These are phyloP conservation scores for Thaleichthys pacificus DNA, from an alignment of 2,797 vertebrate genomes.

Conservation along the genomic window DNA sequence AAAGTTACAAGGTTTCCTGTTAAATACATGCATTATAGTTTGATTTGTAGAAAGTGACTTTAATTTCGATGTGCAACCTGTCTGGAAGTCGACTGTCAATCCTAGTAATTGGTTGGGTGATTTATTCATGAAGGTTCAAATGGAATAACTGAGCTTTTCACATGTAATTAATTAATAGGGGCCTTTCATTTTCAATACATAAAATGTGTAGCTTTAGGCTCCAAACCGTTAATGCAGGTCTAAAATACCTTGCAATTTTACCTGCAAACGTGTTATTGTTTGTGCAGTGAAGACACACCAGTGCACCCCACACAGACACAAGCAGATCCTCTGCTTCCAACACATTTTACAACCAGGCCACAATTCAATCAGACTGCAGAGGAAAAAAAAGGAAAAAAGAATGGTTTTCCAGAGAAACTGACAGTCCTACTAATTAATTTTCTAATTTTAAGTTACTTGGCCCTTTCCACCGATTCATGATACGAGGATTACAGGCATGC, in stretches of 20 bases:
- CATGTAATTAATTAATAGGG: constrained; percentile 2
- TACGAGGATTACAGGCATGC: background rate
- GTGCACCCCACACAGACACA: constrained; percentile 1
- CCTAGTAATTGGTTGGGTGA: background rate
- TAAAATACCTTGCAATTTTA: background rate
- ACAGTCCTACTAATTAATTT: background rate
- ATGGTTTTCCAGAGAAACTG: background rate
- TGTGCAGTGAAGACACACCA: background rate
- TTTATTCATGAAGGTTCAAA: constrained; percentile 9
- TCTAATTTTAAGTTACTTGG: background rate
- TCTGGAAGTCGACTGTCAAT: background rate
- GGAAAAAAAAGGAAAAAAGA: background rate
- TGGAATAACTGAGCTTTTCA: constrained; percentile 7
- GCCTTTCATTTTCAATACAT: constrained; percentile 3
- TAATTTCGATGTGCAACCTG: background rate
- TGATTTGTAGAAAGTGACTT: background rate
- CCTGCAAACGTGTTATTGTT: background rate
- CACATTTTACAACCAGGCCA: background rate
- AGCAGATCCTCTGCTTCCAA: background rate
- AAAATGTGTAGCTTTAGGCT: background rate
- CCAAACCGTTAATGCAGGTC: background rate
- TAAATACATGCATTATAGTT: background rate
- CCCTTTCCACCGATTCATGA: background rate
- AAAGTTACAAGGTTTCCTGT: background rate
- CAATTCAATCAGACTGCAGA: background rate